A percentile compares a stretch with the other conserved stretches of the same genome.
phyloP scores from a whole-genome alignment of 2,797 vertebrate species.

The Loriculus beryllinus region DNA sequence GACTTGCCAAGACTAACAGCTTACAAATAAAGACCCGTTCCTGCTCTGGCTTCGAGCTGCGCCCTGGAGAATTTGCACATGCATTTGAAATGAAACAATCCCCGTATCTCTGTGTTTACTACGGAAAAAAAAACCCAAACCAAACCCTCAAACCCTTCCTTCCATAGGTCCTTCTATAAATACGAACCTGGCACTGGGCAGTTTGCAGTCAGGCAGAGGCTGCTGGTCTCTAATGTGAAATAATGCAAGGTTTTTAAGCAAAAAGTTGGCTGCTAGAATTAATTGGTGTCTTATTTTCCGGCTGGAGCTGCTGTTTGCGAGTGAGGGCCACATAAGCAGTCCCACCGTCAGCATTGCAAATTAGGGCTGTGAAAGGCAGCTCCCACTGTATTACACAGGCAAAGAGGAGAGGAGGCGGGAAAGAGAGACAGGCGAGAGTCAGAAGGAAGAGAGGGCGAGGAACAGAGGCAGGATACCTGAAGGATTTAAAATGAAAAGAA shows the following conservation, averaged over 20 bases:
- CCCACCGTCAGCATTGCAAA: background rate
- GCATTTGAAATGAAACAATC: slow-evolving; percentile 48
- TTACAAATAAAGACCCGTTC: slow-evolving; percentile 45
- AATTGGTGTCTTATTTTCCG: slow-evolving; percentile 33
- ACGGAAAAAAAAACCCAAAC: background rate
- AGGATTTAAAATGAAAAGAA: background rate
- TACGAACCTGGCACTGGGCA: background rate
- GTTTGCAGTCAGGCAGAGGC: background rate
- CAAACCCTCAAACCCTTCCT: background rate
- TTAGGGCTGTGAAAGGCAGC: background rate
- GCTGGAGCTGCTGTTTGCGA: slow-evolving; percentile 24
- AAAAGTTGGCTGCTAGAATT: background rate
- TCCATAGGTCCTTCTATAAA: slow-evolving; percentile 17
- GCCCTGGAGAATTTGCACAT: slow-evolving; percentile 64
- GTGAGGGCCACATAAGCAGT: background rate
- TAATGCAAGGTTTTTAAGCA: slow-evolving; percentile 14
- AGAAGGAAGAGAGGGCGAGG: background rate
- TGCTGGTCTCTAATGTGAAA: background rate
- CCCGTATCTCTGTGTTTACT: slow-evolving; percentile 25
- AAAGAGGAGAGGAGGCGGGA: slow-evolving; percentile 24
- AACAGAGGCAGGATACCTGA: background rate
- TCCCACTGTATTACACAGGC: background rate
- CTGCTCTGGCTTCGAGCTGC: slow-evolving; percentile 37
- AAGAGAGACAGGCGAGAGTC: background rate
- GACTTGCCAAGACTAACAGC: slow-evolving; percentile 48